Conservation (phyloP, 2,888 invertebrate genomes). For the Polymixis lichenea region DNA sequence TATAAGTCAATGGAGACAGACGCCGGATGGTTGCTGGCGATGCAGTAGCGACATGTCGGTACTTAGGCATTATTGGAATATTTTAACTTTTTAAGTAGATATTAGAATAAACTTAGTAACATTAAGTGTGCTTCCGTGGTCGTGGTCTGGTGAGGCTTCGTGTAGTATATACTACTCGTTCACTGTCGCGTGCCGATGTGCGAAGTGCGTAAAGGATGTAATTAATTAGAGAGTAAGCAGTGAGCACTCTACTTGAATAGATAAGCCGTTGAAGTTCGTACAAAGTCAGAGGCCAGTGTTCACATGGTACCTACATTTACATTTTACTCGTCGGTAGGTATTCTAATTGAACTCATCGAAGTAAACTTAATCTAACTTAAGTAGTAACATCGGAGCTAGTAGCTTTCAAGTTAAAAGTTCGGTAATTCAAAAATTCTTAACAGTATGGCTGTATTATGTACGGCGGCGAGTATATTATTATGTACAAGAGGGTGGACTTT, state of each 20-base stretch:
- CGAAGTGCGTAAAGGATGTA: conserved; percentile 10
- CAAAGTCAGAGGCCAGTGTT: neutral
- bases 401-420: conserved; percentile 18
- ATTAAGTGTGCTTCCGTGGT: conserved; percentile 45
- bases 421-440: conserved; percentile 22
- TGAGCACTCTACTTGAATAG: conserved; percentile 11
- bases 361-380: conserved; percentile 32
- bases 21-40: conserved; percentile 21
- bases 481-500: neutral
- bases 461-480: neutral
- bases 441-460: neutral
- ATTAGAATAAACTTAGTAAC: conserved; percentile 25
- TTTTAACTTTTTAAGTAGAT: conserved; percentile 12
- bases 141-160: conserved; percentile 41
- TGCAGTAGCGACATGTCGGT: conserved; percentile 30
- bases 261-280: neutral
- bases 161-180: conserved; percentile 4
- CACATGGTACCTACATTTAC: too few species aligned
- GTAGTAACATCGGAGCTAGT: conserved; percentile 10
- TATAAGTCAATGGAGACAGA: conserved; percentile 43
- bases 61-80: conserved; percentile 14
- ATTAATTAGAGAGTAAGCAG: conserved; percentile 10
- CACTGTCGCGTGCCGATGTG: neutral
- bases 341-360: conserved; percentile 29
- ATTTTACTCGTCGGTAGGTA: neutral